phyloP scores from a whole-genome alignment of 2,888 invertebrate genomes.

The Platynereis dumerilii region DNA sequence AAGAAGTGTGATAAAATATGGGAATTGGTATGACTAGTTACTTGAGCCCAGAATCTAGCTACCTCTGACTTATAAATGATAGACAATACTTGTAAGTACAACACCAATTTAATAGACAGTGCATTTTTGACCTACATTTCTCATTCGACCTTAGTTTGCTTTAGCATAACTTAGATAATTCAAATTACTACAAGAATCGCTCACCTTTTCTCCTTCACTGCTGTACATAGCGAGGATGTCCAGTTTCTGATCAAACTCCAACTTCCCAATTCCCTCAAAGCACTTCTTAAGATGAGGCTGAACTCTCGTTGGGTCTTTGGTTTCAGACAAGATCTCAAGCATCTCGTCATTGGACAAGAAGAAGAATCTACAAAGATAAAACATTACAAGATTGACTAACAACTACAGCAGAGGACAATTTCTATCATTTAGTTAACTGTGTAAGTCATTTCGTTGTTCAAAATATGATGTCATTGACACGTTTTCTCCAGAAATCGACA shows the following conservation, averaged over 20 bases:
- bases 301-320: conserved; percentile 63
- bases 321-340: conserved; percentile 64
- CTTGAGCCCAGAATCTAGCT: neutral
- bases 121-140: too few relatives aligned
- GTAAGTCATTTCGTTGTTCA: too few relatives aligned
- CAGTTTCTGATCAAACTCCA: conserved; percentile 85
- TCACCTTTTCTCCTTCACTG: conserved; percentile 75
- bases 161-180: too few relatives aligned
- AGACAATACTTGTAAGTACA: too few relatives aligned
- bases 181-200: too few relatives aligned
- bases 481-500: too few relatives aligned
- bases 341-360: conserved; percentile 65
- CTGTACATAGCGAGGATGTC: conserved; percentile 90
- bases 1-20: conserved; percentile 22
- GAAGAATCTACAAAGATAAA: conserved; percentile 58
- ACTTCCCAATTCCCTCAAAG: conserved; percentile 76
- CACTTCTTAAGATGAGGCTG: conserved; percentile 65
- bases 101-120: too few relatives aligned
- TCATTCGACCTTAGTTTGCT: too few relatives aligned
- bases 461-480: too few relatives aligned
- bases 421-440: too few relatives aligned
- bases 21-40: conserved; percentile 4
- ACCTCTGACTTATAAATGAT: neutral
- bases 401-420: too few relatives aligned
- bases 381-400: too few relatives aligned